Percentiles rank a stretch among this genome's conserved stretches.
Conservation (phyloP, 1,140 invertebrate species). For the Cheumatopsyche charites region DNA sequence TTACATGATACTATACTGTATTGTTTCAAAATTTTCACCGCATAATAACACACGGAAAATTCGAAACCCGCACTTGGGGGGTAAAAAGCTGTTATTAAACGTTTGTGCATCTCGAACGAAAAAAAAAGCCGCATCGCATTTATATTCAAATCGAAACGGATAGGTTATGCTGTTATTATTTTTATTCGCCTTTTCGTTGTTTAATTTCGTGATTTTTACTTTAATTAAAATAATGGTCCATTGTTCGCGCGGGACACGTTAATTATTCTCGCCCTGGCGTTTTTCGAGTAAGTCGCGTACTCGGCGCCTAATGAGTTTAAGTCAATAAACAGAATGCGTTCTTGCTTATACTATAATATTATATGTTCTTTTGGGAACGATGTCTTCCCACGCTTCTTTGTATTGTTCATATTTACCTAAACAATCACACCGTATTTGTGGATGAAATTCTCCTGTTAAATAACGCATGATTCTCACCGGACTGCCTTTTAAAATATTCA, state of each 20-base stretch:
- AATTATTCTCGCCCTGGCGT: conserved; percentile 1
- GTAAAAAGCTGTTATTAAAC: too few species aligned
- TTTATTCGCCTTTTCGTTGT: too few species aligned
- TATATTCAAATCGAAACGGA: too few species aligned
- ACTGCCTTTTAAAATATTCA: neutral
- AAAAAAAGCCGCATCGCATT: too few species aligned
- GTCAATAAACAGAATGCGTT: conserved; percentile 10
- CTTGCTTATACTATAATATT: neutral
- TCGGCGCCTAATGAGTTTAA: conserved; percentile 20
- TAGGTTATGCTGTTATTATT: too few species aligned
- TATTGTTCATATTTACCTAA: conserved; percentile 37
- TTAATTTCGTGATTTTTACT: neutral
- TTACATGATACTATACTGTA: too few species aligned
- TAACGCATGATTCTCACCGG: conserved; percentile 8
- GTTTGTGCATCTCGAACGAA: too few species aligned
- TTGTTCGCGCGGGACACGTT: conserved; percentile 7
- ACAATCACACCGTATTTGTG: conserved; percentile 35
- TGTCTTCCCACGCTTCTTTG: conserved; percentile 40
- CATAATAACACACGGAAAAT: too few species aligned
- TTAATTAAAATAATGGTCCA: conserved; percentile 22
- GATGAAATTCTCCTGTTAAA: conserved; percentile 36
- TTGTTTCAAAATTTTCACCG: too few species aligned
- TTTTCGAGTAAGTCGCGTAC: neutral
- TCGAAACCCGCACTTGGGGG: too few species aligned
- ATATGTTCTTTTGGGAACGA: conserved; percentile 16